These are phyloP conservation scores for Trimorus sp. DNA, from an alignment of 2,888 invertebrate species.

Conservation along the genomic window DNA sequence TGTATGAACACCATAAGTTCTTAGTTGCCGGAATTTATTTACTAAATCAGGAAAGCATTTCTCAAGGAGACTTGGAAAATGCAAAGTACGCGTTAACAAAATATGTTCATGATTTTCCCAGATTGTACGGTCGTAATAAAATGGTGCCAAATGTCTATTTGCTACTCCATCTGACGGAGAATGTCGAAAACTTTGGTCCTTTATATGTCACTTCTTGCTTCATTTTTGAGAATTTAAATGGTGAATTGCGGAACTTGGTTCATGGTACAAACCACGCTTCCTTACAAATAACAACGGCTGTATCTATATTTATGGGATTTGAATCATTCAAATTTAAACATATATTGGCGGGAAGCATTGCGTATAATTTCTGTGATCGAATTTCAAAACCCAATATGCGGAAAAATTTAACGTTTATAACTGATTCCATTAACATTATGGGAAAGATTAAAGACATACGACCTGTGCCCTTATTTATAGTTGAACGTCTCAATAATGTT, in stretches of 20 bases:
- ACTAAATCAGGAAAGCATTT: conserved; percentile 54
- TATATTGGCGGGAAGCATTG: not conserved
- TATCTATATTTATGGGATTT: not conserved
- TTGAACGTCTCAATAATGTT: too few relatives aligned
- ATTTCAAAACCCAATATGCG: not conserved
- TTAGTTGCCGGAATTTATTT: conserved; percentile 60
- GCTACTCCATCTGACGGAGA: not conserved
- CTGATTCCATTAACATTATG: not conserved
- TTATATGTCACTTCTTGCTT: not conserved
- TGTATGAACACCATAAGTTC: conserved; percentile 63
- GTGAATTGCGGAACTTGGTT: not conserved
- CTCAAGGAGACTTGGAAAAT: not conserved
- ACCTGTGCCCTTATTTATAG: too few relatives aligned
- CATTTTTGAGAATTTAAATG: not conserved
- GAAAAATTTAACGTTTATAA: not conserved
- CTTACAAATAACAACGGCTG: not conserved
- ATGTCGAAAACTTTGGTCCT: not conserved
- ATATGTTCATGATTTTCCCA: not conserved
- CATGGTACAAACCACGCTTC: conserved; percentile 1
- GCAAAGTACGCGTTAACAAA: not conserved
- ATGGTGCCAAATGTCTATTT: not conserved
- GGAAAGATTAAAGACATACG: too few relatives aligned
- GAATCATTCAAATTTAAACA: not conserved
- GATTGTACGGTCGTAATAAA: not conserved
- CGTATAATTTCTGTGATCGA: not conserved